Conservation (phyloP, 2,113 vertebrate species). For the Ptyas mucosa region DNA sequence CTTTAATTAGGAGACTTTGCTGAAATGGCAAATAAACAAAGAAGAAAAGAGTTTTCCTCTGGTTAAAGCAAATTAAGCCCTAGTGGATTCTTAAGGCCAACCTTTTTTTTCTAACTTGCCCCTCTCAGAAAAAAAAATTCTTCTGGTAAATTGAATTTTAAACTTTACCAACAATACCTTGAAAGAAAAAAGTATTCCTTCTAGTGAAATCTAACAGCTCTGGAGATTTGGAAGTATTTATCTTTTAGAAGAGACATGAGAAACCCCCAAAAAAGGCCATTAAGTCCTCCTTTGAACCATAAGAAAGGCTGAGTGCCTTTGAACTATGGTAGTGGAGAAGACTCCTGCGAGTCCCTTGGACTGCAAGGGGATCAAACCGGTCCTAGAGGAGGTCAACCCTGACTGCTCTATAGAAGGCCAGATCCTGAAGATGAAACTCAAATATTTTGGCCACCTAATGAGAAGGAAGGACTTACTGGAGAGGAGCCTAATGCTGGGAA, state of each 20-base stretch:
- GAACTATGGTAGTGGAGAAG: no score
- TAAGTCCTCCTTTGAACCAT: not conserved
- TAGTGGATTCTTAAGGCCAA: constrained; percentile 1
- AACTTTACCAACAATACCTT: not conserved
- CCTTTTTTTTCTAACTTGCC: not conserved
- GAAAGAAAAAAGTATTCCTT: not conserved
- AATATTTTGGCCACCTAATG: no score
- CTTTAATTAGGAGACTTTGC: not conserved
- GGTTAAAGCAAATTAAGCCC: constrained; percentile 11
- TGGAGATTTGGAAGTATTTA: not conserved
- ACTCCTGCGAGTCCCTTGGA: no score
- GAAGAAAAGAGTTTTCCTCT: not conserved
- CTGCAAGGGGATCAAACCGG: no score
- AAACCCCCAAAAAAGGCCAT: not conserved
- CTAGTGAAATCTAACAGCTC: not conserved
- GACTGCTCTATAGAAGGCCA: no score
- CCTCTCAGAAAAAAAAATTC: not conserved
- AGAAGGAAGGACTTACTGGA: no score
- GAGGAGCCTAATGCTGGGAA: no score
- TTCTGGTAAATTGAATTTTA: not conserved
- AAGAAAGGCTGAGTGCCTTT: no score
- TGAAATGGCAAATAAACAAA: constrained; percentile 4
- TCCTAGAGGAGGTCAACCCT: no score
- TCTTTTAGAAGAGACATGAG: not conserved
- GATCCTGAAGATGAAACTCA: no score